Evolutionary conservation across 2,888 invertebrate species (phyloP), one percentile per base, ranked within the genome.

Genomic region (Lumbricus terrestris): DNA sequence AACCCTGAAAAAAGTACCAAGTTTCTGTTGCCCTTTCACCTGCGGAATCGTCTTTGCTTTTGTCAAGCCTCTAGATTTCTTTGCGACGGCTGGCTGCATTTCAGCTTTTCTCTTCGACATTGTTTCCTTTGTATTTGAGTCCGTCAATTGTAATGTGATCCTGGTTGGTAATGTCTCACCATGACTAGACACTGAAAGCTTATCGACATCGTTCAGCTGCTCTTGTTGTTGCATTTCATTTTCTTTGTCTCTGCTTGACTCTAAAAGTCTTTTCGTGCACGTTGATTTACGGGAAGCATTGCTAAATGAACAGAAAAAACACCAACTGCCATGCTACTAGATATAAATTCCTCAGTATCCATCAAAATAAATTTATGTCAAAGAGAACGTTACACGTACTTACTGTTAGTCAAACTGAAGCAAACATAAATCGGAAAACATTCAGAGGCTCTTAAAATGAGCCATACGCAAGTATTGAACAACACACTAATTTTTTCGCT

Each of bases 1-100:
- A 33, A 91, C n/a, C 82, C 92, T 89, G 90, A 92, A 92, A 82
- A 92, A 92, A 37, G 92, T n/a, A 38, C 89, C 90, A 38, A 92
- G 85, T 54, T 89, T 88, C 38, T 88, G 88, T 89, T 92, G 92
- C 40, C 92, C 92, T 69, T 91, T 92, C 35, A 82, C 89, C 23
- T 90, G 42, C 37, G 91, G 88, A 33, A 54, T 35, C 20, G 37
- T 20, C 47, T 91, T 91, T 69, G 91, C 85, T 38, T 85, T 89
- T 4, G 34, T 88, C 42, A 23, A n/a, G 29, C n/a, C 42, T n/a
- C 33, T 90, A 18, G 88, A 47, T 47, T 88, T 88, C 85, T 85
- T 85, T 37, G 85, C 35, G 16, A 37, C 8, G 37, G 0, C 88
- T 34, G 88, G 34, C 34, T n/a, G n/a, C 16, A 33, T 88, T 33